Evolutionary conservation across 2,113 vertebrate species (phyloP), one percentile per base, ranked within the genome.

Genomic region (Notothenia coriiceps): DNA sequence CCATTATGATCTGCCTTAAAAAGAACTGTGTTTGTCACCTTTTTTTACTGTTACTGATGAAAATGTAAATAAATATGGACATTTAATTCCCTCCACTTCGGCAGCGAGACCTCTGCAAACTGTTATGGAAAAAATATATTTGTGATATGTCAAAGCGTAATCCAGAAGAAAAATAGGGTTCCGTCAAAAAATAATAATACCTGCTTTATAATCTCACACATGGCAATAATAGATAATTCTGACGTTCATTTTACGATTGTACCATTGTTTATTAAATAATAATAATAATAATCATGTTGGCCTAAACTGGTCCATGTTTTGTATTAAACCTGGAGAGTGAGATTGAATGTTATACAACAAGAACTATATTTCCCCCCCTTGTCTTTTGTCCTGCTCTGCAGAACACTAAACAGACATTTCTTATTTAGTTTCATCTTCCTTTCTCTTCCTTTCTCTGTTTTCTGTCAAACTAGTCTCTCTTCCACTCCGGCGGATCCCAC

Each of bases 401-500:
- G 13, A 9, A 80, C 29, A 50, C 15, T 57, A 43, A 73, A 73
- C 44, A 79, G 54, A 77, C 18, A 20, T 52, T 25, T 82, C 52
- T 77, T 72, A 20, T 77, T 81, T 62, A 18, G 20, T 66, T 63
- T 67, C 47, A 43, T 44, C 69, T 71, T 54, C 14, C 52, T 74
- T 35, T 49, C 20, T 70, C 60, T 71, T 59, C 79, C 79, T 67
- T 67, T 70, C 60, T 65, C 59, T 83, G 35, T 72, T 78, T 80
- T 79, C 61, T 68, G 43, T 83, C 75, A 74, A 70, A 79, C 63
- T 56, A 65, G 57, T 73, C 33, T 70, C 54, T 70, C 55, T 66
- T 86, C 75, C 74, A 86, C 82, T 90, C 88, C 89, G 81, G 67
- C 81, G 86, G 63, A 46, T 91, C 89, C 91, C 92, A 90, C 84